Evolutionary conservation across 2,888 invertebrate species (phyloP).

Genomic region (Acanthopleura granulata): DNA sequence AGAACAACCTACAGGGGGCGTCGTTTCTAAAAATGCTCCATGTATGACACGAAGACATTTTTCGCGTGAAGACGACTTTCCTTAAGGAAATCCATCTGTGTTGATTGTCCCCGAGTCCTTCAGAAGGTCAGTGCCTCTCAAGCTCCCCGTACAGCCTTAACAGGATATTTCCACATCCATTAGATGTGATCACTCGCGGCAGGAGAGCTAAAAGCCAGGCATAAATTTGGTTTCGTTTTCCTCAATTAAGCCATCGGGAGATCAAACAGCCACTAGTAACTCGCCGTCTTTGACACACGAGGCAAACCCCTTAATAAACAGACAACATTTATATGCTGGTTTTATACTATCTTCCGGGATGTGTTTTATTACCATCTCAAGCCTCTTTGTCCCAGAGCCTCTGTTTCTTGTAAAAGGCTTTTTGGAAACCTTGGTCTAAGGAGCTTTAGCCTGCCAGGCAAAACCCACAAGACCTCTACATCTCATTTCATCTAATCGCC

Average conservation of each 20-base stretch:
- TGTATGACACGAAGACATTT: neutral
- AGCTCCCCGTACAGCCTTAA: too few species aligned
- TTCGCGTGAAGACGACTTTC: neutral
- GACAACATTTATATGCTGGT: neutral
- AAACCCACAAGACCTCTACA: neutral
- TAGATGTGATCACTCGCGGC: too few species aligned
- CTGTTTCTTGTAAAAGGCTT: neutral
- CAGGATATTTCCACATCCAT: too few species aligned
- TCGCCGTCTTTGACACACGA: neutral
- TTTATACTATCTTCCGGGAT: constrained; percentile 10
- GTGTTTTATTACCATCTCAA: neutral
- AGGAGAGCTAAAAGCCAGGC: too few species aligned
- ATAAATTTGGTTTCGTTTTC: constrained; percentile 5
- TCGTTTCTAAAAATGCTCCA: neutral
- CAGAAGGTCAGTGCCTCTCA: too few species aligned
- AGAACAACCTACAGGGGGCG: neutral
- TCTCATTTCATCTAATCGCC: neutral
- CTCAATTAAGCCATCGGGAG: neutral
- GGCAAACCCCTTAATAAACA: constrained; percentile 7
- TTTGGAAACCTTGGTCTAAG: neutral
- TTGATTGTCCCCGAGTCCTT: too few species aligned
- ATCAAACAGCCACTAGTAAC: neutral
- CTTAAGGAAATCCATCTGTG: neutral
- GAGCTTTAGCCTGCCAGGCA: neutral
- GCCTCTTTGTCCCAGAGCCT: neutral